Evolutionary conservation across 2,797 vertebrate genomes (phyloP), one percentile per base, ranked within the genome.

Genomic region (Enteromius mattozi): DNA sequence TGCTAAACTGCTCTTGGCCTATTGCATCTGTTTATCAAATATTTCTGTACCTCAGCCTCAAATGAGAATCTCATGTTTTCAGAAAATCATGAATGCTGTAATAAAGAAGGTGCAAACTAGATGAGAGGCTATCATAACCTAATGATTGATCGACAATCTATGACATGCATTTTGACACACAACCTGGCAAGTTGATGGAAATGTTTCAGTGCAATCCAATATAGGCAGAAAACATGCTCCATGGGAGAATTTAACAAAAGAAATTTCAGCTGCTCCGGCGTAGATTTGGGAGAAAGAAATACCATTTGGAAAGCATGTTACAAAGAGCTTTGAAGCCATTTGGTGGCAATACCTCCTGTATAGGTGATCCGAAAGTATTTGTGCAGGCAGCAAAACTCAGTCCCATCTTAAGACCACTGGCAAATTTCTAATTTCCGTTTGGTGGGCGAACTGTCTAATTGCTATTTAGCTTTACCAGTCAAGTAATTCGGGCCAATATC

Each of bases 381-480:
- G 82, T 30, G 78, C 69, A 85, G 87, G 84, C 85, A 90, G 89
- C 89, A 87, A 88, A 87, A 81, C 83, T 83, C 49, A 74, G 89
- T 88, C 88, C 92, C 92, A 92, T 93, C 92, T 92, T 90, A 93
- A 92, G 91, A 93, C 90, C 92, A 93, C 89, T 85, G 89, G 91
- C 87, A 92, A 93, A 92, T 92, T 92, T 93, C 93, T 94, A 91
- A 92, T 95, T 95, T 94, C 94, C 90, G 19, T 89, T 93, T 89
- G 81, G 85, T 83, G 90, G 91, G 91, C 81, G 82, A 92, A 90
- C 91, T 93, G 91, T 93, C 91, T 93, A 93, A 94, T 94, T 92
- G 93, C 93, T 93, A 92, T 94, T 93, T 91, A 92, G 93, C 92
- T 93, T 93, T 86, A 24, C 89, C 81, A 90, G 91, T 91, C 92